Conservation (phyloP, 1,140 invertebrate species). For the Leptonema lineaticorne region DNA sequence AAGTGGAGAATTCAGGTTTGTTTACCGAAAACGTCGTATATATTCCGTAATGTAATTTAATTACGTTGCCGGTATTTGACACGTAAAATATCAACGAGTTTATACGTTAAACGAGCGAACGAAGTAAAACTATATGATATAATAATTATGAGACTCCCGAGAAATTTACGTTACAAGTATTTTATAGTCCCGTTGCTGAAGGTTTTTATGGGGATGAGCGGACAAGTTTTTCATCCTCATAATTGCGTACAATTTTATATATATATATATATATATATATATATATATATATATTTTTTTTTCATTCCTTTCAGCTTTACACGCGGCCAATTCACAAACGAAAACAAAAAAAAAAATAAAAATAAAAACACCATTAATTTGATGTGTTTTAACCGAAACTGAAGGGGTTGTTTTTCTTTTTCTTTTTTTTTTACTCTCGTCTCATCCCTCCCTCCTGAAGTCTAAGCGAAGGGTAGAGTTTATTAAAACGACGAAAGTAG, state of each 20-base stretch:
- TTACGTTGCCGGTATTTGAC: too few species aligned
- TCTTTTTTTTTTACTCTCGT: neutral
- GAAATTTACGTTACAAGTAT: constrained; percentile 5
- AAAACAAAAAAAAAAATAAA: neutral
- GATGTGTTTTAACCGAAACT: neutral
- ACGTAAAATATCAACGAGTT: too few species aligned
- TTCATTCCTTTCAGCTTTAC: neutral
- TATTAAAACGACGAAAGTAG: too few species aligned
- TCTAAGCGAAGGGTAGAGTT: too few species aligned
- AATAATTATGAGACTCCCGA: constrained; percentile 6
- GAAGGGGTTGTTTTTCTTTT: too few species aligned
- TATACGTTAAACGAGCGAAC: too few species aligned
- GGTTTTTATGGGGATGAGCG: neutral
- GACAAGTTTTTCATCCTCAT: constrained; percentile 5
- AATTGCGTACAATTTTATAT: too few species aligned
- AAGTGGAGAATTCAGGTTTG: too few species aligned
- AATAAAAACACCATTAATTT: neutral
- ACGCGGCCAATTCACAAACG: neutral
- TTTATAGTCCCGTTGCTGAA: neutral
- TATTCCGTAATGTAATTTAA: too few species aligned
- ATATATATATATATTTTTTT: too few species aligned
- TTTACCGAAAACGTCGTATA: too few species aligned
- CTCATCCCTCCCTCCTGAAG: neutral
- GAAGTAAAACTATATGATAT: neutral
- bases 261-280: too few species aligned